phyloP scores from a whole-genome alignment of 2,113 vertebrate genomes.

The Triplophysa siluroides region DNA sequence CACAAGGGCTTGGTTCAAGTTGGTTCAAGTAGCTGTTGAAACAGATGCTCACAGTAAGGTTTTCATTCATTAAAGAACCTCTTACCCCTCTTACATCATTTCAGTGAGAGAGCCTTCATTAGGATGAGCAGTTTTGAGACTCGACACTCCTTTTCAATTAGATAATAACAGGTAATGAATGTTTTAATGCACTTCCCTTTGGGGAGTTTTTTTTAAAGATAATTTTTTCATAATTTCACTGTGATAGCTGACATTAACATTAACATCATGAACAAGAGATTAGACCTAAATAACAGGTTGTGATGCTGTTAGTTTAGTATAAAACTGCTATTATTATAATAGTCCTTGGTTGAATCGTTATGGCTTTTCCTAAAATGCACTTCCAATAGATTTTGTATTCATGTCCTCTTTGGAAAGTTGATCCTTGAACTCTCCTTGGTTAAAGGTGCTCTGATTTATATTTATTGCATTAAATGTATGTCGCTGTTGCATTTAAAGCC shows the following conservation, averaged over 20 bases:
- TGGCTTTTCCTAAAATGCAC: not conserved
- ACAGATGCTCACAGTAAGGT: not conserved
- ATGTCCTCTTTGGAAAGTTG: not conserved
- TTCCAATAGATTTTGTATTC: not conserved
- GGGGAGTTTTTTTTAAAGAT: slow-evolving; percentile 1
- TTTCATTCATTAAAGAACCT: not conserved
- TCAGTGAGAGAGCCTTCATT: not conserved
- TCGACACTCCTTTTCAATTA: not conserved
- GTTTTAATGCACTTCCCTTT: not conserved
- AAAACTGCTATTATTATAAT: not conserved
- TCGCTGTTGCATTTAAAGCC: too few relatives aligned
- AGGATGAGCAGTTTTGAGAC: not conserved
- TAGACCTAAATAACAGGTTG: not conserved
- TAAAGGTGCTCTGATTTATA: not conserved
- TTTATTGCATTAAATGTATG: not conserved
- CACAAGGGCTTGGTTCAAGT: too few relatives aligned
- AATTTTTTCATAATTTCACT: not conserved
- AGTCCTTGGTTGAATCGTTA: not conserved
- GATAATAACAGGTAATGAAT: not conserved
- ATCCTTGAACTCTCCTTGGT: not conserved
- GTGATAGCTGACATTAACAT: not conserved
- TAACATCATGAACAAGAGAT: not conserved
- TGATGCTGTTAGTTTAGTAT: not conserved
- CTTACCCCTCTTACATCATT: not conserved
- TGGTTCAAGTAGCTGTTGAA: too few relatives aligned